Conservation (phyloP, 2,888 invertebrate species). For the Ramazzottius varieornatus region DNA sequence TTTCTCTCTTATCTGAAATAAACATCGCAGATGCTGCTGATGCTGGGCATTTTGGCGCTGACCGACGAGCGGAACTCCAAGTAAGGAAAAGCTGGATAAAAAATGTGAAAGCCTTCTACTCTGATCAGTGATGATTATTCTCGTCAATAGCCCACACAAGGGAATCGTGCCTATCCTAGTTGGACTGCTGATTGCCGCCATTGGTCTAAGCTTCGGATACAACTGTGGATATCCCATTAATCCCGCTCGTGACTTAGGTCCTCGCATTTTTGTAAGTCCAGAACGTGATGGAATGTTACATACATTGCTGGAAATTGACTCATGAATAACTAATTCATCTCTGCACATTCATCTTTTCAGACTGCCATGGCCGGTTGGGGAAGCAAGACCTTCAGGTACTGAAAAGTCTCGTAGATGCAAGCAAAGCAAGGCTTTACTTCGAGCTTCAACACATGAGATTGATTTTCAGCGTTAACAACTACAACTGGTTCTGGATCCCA, state of each 20-base stretch:
- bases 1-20: background rate
- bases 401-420: no score
- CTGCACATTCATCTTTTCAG: slow-evolving; percentile 16
- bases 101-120: no score
- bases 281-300: background rate
- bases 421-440: no score
- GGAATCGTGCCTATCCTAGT: slow-evolving; percentile 11
- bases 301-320: background rate
- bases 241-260: slow-evolving; percentile 31
- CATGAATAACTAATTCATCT: no score
- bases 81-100: slow-evolving; percentile 16
- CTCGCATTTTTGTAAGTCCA: no score
- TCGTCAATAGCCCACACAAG: background rate
- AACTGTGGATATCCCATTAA: slow-evolving; percentile 33
- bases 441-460: no score
- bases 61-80: slow-evolving; percentile 25
- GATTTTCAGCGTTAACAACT: slow-evolving; percentile 18
- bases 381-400: slow-evolving; percentile 23
- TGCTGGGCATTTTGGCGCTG: slow-evolving; percentile 25
- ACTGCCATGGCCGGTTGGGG: slow-evolving; percentile 28
- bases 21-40: slow-evolving; percentile 16
- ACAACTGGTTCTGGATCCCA: slow-evolving; percentile 30
- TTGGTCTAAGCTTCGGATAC: slow-evolving; percentile 28
- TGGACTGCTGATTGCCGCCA: slow-evolving; percentile 24
- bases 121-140: no score